Percentiles rank a stretch among this genome's conserved stretches.
Evolutionary conservation across 2,888 invertebrate species (phyloP).

Genomic region (Torymus texanus): DNA sequence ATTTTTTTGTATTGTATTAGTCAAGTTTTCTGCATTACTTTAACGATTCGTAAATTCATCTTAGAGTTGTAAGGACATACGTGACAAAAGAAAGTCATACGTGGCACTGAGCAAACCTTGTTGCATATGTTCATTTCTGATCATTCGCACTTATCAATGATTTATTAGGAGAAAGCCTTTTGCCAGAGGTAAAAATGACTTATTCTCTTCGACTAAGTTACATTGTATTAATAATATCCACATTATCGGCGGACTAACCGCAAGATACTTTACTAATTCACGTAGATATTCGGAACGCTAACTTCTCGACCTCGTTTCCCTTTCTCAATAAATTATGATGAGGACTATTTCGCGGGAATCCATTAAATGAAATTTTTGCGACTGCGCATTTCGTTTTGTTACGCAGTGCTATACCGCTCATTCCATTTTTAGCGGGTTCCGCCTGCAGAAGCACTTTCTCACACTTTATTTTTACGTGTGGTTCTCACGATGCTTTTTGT

Average conservation of each 20-base stretch:
- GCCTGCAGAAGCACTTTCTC: no score
- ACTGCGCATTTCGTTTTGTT: conserved; percentile 1
- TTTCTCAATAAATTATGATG: conserved; percentile 10
- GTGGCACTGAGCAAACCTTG: background rate
- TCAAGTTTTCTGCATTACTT: no score
- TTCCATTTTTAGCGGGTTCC: no score
- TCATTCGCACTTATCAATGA: conserved; percentile 22
- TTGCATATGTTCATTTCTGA: background rate
- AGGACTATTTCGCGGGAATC: conserved; percentile 15
- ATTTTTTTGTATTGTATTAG: background rate
- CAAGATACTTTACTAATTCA: conserved; percentile 27
- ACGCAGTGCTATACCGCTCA: no score
- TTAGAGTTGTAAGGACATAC: background rate
- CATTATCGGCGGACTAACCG: conserved; percentile 16
- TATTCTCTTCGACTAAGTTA: background rate
- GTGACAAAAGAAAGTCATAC: no score
- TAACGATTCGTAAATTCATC: background rate
- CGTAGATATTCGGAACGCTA: conserved; percentile 15
- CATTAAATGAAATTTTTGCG: conserved; percentile 27
- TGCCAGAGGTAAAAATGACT: background rate
- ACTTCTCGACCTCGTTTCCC: background rate
- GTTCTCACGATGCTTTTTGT: no score
- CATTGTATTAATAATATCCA: conserved; percentile 22
- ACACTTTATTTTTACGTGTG: no score
- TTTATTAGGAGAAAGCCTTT: conserved; percentile 46